Base-by-base conservation (phyloP, 2,888 invertebrate species). In the Rotaria sp. region DNA sequence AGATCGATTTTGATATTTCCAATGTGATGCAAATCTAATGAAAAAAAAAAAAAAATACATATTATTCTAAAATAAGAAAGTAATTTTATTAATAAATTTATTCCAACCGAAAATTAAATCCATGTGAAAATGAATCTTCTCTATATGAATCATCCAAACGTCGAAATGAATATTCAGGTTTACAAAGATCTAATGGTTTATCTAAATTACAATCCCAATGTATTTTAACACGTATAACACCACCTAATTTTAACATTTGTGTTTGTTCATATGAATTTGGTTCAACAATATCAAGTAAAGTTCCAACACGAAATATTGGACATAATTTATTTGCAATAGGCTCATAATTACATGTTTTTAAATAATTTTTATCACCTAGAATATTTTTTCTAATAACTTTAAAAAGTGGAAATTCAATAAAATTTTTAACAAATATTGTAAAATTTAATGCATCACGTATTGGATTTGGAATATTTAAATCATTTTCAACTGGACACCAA, bases 191-290 rank as follows among this genome's bases (percentile, higher is more conserved):
- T 41, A 89, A 88, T 85, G 89, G 89, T 87, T 89, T 89, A 88
- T 93, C 93, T 50, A 93, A 89, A 88, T 93, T 90, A 89, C 93
- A 93, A 85, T 92, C 89, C 92, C 92, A 92, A 87, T 90, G 88
- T 38, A 93, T 92, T 41, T 89, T 88, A 11, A 93, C 90, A 50
- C 90, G 90, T 84, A 93, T 90, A n/a, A 93, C 92, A 67, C 91
- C 92, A 85, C 92, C 91, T 75, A 24, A n/a, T 87, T 74, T 35
- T 45, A 80, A 57, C 84, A 87, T 80, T 45, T 35, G 13, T 48
- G 75, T 4, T 45, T 84, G 30, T 84, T 87, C 85, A 2, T n/a
- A 90, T 84, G 15, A 45, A 45, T 87, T 74, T 48, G 55, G 45
- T 30, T 87, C 88, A 41, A 91, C 89, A 55, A 88, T 88, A 55